Evolutionary conservation across 2,113 vertebrate genomes (phyloP), one percentile per base, ranked within the genome.

Genomic region (Pungitius pungitius): DNA sequence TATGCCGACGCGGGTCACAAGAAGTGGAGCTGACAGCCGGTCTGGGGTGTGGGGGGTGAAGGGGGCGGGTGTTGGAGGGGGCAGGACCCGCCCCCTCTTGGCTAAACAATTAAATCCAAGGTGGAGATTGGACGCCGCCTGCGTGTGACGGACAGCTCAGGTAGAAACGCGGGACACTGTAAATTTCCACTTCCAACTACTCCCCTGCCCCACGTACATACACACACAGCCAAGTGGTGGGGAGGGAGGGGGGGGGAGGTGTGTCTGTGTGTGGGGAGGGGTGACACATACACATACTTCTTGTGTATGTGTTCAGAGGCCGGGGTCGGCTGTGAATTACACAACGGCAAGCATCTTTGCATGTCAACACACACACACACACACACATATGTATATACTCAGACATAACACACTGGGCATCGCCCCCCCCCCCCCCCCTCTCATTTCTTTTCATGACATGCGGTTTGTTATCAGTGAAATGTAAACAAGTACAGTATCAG

Each of bases 181-280:
- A 93, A 92, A 92, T 93, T 93, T 93, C 92, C 92, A 93, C 91
- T 91, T 83, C 79, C 27, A 70, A 79, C 76, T 66, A 67, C 69
- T 76, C 45, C 5, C 72, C 77, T 82, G 63, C 83, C 77, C 71
- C 30, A 20, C 62, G 40, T 22, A 37, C 24, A 54, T 56, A 80
- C 27, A 54, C 65, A 79, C 73, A 79, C 70, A 56, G 69, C 52
- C 55, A 51, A 81, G 61, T 42, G 43, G 69, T 63, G 74, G 56
- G 56, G 80, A 17, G 14, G 45, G 74, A 55, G 52, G 78, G 20
- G 14, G 42, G 74, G 52, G 64, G 63, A 57, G n/a, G n/a, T 83
- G 59, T 72, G 65, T 76, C 74, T 57, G 69, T n/a, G n/a, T n/a
- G n/a, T n/a, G n/a, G n/a, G n/a, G n/a, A n/a, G n/a, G n/a, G n/a